Conservation (phyloP, 2,113 vertebrate species). For the Pituophis catenifer region DNA sequence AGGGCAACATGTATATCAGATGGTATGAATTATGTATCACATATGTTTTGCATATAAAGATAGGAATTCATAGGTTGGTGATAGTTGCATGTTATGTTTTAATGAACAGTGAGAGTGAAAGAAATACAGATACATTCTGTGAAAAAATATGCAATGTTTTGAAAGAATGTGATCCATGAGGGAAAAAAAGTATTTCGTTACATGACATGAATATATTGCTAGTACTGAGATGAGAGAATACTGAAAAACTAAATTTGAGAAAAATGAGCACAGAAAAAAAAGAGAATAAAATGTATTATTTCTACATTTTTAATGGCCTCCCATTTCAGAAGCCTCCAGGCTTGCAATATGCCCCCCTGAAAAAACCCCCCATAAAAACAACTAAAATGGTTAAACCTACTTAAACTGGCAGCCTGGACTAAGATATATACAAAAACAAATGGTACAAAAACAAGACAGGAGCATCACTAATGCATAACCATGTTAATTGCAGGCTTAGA, state of each 20-base stretch:
- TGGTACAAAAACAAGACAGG: not conserved
- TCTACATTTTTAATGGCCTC: not conserved
- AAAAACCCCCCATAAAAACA: not conserved
- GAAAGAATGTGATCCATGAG: not conserved
- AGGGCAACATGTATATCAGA: not conserved
- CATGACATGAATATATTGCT: not conserved
- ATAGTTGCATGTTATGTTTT: not conserved
- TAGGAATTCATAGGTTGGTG: not conserved
- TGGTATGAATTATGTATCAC: not conserved
- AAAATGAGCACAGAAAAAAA: not conserved
- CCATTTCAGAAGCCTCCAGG: not conserved
- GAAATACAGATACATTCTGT: not conserved
- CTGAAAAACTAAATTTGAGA: not conserved
- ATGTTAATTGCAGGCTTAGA: not conserved
- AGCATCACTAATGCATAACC: not conserved
- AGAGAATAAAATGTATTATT: not conserved
- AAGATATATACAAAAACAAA: not conserved
- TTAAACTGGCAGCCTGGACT: not conserved
- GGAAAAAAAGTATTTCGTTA: not conserved
- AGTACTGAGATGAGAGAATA: not conserved
- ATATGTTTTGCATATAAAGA: not conserved
- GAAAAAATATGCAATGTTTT: not conserved
- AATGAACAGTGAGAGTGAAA: not conserved
- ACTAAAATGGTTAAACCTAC: not conserved
- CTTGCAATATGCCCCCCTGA: not conserved